Evolutionary conservation across 1,140 invertebrate genomes (phyloP), one percentile per base, ranked within the genome.

Genomic region (Lasaia peninsularis): DNA sequence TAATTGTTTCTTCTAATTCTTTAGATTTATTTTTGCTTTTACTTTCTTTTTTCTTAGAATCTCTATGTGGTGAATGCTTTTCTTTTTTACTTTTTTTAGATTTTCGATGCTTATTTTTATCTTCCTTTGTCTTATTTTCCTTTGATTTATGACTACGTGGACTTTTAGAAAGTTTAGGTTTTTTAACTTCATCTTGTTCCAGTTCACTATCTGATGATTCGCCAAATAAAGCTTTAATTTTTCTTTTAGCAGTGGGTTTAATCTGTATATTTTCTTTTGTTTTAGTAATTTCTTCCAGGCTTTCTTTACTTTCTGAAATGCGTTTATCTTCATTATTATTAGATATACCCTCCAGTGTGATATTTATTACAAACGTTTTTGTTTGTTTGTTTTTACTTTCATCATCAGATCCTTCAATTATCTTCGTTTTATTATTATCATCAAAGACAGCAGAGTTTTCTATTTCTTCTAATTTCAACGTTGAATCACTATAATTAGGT

Each of bases 151-250:
- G 32, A 65, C 63, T 69, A 52, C 59, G 52, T 56, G 58, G 65
- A 8, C 60, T 62, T 67, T 72, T 67, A 9, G 48, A 58, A 20
- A 53, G 8, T 58, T 71, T 75, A 35, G 31, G 16, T 48, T 58
- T 71, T 67, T 74, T 77, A 54, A 31, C 31, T 48, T 52, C 54
- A 14, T 63, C 52, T 51, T 55, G 21, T 49, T 82, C 78, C 9
- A 52, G 32, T 16, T 86, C 82, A 51, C 82, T 85, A 5, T 88
- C 87, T 9, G 86, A 88, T n/a, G 86, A 88, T 56, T 89, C 88
- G 2, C 89, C 89, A 75, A 90, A 90, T 12, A 90, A 65, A 49
- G 75, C 88, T 71, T 87, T 81, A 18, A 89, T 78, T 80, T 89
- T 90, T 73, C 87, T 71, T 76, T 89, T 90, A 49, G 75, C 70